Evolutionary conservation across 2,113 vertebrate genomes (phyloP), one percentile per base, ranked within the genome.

Genomic region (Tetrax tetrax): DNA sequence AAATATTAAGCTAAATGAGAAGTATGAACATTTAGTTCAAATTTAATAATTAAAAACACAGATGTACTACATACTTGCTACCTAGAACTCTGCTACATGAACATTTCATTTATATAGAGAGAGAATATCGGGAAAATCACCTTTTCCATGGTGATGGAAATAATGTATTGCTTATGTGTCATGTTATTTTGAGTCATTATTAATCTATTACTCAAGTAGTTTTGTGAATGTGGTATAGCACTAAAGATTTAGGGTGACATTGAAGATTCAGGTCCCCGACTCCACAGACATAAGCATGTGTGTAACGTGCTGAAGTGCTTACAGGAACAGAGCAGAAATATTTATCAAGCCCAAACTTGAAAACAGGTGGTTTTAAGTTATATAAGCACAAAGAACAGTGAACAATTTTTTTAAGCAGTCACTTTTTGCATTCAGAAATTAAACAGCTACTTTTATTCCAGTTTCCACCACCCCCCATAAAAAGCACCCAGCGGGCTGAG

Each of bases 311-410:
- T 91, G 74, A 87, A 94, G 54, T 59, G 80, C 89, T 96, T 91
- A 89, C 66, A 93, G 81, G 82, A 95, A 76, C 2, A 2, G 70
- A 89, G 69, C 83, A 95, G 89, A 96, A 97, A 61, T 96, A 96
- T 96, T 91, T 91, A 94, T 96, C 94, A 96, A 96, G 96, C 76
- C 96, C 91, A 87, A 96, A 97, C 95, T 95, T 97, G 95, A 96
- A 96, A 97, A 96, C 93, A 97, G 94, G 94, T 95, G 96, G 78
- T 54, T 96, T 96, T 85, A 95, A 94, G 87, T 96, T 94, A 96
- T 95, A 95, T 87, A 97, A 96, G 93, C 87, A 87, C 77, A 95
- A 89, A 94, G 91, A 95, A 89, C 43, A 80, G 89, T 13, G 61
- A 95, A 89, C 70, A 45, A 38, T 28, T 81, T 83, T 79, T 75